Base-by-base conservation (phyloP, 2,797 vertebrate genomes). In the Brotula barbata region DNA sequence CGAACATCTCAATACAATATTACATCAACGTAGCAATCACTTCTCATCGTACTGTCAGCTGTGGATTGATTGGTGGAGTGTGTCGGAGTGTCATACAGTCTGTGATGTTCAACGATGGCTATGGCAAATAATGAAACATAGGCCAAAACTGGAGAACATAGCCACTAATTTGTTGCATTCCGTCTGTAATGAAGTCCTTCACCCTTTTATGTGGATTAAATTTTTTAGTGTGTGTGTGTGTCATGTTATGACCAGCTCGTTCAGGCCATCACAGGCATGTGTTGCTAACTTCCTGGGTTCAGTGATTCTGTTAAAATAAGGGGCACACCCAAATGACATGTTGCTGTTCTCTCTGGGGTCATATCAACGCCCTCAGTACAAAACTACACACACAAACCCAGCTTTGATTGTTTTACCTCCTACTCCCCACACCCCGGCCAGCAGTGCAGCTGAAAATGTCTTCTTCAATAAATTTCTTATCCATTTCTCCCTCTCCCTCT, bases 371-470 rank as follows among this genome's bases (percentile, higher is more conserved):
- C 49, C 53, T 74, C 4, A 11, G 34, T 7, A 52, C 43, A 58
- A 52, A 22, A 33, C 39, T 45, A 45, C 5, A 51, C 46, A 62
- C 39, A n/a, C n/a, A n/a, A n/a, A n/a, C n/a, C n/a, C n/a, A n/a
- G n/a, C n/a, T n/a, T n/a, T n/a, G n/a, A n/a, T 83, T 85, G 76
- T 76, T 83, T 86, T 78, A 84, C 78, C 84, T 73, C 63, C 73
- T 67, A 83, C 80, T n/a, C 4, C 86, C 83, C 73, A 81, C 83
- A 81, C 57, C 71, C 76, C 69, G 40, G 53, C 85, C 85, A 87
- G 83, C 86, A 81, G 70, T 73, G 80, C 81, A 82, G 74, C 70
- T 80, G 64, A 74, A 88, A 90, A 88, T 88, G 68, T 89, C 87
- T 86, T 89, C 80, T 75, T 89, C 72, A 83, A 90, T 88, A 87